These are phyloP conservation scores for Thamnophis sirtalis DNA, from an alignment of 2,113 vertebrate species.

Conservation along the genomic window DNA sequence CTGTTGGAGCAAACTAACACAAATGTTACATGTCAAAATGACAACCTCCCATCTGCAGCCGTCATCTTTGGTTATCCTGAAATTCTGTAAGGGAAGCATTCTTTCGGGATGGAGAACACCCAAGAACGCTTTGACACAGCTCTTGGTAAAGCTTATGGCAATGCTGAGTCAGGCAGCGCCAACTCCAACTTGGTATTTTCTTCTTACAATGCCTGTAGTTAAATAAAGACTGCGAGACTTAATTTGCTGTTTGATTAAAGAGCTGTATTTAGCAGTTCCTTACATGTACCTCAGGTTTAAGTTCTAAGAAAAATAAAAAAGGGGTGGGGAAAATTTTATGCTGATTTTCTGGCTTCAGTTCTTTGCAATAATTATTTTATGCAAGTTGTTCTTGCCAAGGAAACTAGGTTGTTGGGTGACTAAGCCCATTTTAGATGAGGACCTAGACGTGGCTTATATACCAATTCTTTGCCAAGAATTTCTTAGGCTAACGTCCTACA, in stretches of 20 bases:
- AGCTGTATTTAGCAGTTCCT: constrained; percentile 13
- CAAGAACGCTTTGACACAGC: not conserved
- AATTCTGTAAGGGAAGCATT: not conserved
- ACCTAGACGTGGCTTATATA: fast-evolving
- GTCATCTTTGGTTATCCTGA: not conserved
- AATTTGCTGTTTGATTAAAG: constrained; percentile 19
- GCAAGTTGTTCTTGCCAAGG: not conserved
- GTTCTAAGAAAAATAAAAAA: constrained; percentile 5
- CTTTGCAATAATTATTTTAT: not conserved
- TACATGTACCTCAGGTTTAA: not conserved
- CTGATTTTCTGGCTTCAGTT: not conserved
- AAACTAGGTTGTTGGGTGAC: not conserved
- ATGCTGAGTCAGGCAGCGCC: constrained; percentile 3
- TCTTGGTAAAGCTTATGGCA: not conserved
- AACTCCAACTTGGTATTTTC: not conserved
- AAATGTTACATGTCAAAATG: not conserved
- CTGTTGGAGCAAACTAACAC: not conserved
- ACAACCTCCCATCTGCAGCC: no score
- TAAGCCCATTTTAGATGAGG: fast-evolving
- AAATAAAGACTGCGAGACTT: constrained; percentile 17
- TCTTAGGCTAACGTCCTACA: not conserved
- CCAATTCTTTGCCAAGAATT: not conserved
- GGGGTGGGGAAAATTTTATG: not conserved
- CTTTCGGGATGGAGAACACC: not conserved
- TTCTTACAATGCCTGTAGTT: not conserved